These are phyloP conservation scores for Diabrotica balteata DNA, from an alignment of 2,888 invertebrate species.

Conservation along the genomic window DNA sequence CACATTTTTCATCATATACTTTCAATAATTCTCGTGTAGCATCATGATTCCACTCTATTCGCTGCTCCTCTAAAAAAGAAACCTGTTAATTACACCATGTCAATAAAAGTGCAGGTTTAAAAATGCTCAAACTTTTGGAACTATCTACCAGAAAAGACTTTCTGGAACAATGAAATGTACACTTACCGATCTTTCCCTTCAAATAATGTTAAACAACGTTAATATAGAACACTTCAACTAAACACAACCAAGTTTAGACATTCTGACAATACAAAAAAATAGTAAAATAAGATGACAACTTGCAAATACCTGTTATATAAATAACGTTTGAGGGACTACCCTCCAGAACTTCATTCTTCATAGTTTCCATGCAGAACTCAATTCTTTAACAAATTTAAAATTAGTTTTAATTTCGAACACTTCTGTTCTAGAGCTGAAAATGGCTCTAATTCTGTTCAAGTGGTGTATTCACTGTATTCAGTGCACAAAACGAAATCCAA, in stretches of 20 bases:
- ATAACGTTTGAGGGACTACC: constrained; percentile 21
- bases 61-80: constrained; percentile 30
- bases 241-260: background rate
- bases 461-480: too few relatives aligned
- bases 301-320: constrained; percentile 26
- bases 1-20: constrained; percentile 40
- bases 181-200: too few relatives aligned
- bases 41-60: constrained; percentile 38
- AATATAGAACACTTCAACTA: constrained; percentile 1
- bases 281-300: background rate
- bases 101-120: background rate
- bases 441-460: background rate
- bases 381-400: background rate
- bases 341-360: constrained; percentile 4
- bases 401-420: background rate
- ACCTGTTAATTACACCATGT: background rate
- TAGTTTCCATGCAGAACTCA: background rate
- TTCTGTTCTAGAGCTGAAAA: background rate
- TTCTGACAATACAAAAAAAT: background rate
- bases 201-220: constrained; percentile 3
- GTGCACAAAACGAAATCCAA: background rate
- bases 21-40: constrained; percentile 38
- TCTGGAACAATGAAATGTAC: too few relatives aligned
- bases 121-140: background rate
- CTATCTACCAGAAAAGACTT: too few relatives aligned